Evolutionary conservation across 2,888 invertebrate species (phyloP).

Genomic region (Arrhopalites spinosus): DNA sequence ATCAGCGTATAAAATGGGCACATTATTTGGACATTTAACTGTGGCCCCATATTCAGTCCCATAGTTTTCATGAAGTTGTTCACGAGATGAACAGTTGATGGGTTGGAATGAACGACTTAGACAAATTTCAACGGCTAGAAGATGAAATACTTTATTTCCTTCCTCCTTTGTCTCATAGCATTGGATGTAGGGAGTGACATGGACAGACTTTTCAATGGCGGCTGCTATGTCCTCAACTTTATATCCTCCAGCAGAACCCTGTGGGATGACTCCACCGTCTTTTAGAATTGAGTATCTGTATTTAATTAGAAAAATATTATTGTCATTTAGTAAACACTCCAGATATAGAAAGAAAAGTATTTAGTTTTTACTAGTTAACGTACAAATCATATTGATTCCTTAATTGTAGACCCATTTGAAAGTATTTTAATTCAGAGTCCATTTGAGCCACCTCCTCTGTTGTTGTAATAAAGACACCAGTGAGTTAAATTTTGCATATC

Average conservation of each 20-base stretch:
- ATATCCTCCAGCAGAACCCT: conserved; percentile 43
- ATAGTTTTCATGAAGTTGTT: background rate
- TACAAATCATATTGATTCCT: conserved; percentile 52
- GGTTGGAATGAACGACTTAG: conserved; percentile 44
- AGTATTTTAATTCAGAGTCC: conserved; percentile 50
- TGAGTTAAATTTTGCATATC: background rate
- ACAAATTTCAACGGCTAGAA: conserved; percentile 52
- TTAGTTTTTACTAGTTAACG: conserved; percentile 11
- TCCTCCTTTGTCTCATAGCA: conserved; percentile 45
- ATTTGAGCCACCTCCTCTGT: conserved; percentile 33
- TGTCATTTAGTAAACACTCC: no score
- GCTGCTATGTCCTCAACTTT: conserved; percentile 34
- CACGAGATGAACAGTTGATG: conserved; percentile 41
- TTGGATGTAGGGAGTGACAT: conserved; percentile 47
- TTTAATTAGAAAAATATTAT: no score
- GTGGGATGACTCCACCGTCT: conserved; percentile 40
- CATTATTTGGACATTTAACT: conserved; percentile 45
- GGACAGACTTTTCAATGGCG: conserved; percentile 39
- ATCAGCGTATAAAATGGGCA: conserved; percentile 47
- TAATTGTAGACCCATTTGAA: conserved; percentile 43
- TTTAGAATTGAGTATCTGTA: conserved; percentile 50
- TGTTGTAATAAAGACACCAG: no score
- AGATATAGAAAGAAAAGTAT: no score
- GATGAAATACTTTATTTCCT: conserved; percentile 40
- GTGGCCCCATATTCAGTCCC: conserved; percentile 31